Evolutionary conservation across 2,888 invertebrate species (phyloP), one percentile per base, ranked within the genome.

Genomic region (Pyrocoelia pectoralis): DNA sequence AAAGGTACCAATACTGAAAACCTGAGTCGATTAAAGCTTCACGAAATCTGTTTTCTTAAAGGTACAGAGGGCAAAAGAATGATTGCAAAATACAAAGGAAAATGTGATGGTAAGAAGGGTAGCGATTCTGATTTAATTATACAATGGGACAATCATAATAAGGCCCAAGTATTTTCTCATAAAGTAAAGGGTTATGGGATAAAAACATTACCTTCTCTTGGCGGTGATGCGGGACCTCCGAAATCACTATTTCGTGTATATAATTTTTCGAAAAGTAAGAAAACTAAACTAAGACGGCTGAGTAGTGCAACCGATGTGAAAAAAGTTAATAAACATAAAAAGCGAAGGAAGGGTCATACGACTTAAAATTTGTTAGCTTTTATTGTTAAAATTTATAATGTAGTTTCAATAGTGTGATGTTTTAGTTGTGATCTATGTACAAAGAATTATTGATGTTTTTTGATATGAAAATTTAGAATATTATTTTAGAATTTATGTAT

Each of bases 31-130:
- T 51, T 79, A n/a, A 76, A 80, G 59, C 64, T 81, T 43, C 69
- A 74, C 17, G 80, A 81, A 60, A 80, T 81, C 40, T 78, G 80
- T 61, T 79, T 79, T 60, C 73, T 81, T 43, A 80, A 80, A 68
- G 75, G 73, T 58, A 71, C 68, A 46, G 77, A 77, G 49, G 77
- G 78, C n/a, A 80, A 80, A 68, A 76, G 76, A 24, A 72, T 80
- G 56, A 77, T 80, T 29, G 79, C 81, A 0, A 80, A 79, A 58
- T 80, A 79, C 54, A 63, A 63, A 43, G 13, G 41, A 14, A 73
- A 75, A 29, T 66, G 65, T 40, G 75, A 76, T 2, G 59, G 68
- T 10, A 43, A 56, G 41, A 53, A 50, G 13, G 61, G 65, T 19
- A 50, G 43, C 50, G 76, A 79, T 12, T 80, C 80, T 48, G 78